Conservation (phyloP, 2,888 invertebrate genomes). For the Thymelicus sylvestris region DNA sequence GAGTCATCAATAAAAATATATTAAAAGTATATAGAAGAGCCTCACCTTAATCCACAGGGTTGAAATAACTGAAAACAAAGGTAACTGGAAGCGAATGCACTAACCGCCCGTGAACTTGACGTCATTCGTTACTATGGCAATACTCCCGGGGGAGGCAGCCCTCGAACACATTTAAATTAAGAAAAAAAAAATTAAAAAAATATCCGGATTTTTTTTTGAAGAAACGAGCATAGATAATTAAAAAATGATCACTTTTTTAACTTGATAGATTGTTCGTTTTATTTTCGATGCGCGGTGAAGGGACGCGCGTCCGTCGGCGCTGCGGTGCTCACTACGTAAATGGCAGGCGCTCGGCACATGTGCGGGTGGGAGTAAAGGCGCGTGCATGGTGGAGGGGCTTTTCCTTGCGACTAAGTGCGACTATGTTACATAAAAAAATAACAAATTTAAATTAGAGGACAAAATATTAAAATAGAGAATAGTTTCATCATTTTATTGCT, state of each 20-base stretch:
- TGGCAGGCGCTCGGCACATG: slow-evolving; percentile 82
- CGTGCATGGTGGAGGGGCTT: slow-evolving; percentile 53
- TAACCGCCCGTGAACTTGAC: slow-evolving; percentile 82
- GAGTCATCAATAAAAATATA: slow-evolving; percentile 33
- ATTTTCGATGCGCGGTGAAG: slow-evolving; percentile 50
- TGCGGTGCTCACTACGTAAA: slow-evolving; percentile 81
- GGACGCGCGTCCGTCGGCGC: slow-evolving; percentile 71
- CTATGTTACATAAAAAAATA: too few species aligned
- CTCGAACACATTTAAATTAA: slow-evolving; percentile 53
- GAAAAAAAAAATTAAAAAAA: slow-evolving; percentile 48
- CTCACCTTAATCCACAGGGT: slow-evolving; percentile 44
- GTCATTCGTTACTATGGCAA: slow-evolving; percentile 78
- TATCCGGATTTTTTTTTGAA: slow-evolving; percentile 25
- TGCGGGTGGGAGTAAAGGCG: slow-evolving; percentile 70
- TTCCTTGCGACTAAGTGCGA: slow-evolving; percentile 50
- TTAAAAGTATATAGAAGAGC: not conserved
- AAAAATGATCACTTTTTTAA: slow-evolving; percentile 43
- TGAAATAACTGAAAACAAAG: slow-evolving; percentile 48
- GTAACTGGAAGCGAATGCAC: slow-evolving; percentile 80
- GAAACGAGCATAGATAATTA: slow-evolving; percentile 16
- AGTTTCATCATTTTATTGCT: too few species aligned
- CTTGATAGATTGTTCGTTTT: slow-evolving; percentile 40
- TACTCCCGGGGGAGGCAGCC: slow-evolving; percentile 67
- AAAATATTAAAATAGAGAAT: too few species aligned
- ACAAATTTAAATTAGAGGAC: too few species aligned